These are phyloP conservation scores for Drosophila eohydei DNA, from an alignment of 2,888 invertebrate genomes.

Conservation along the genomic window DNA sequence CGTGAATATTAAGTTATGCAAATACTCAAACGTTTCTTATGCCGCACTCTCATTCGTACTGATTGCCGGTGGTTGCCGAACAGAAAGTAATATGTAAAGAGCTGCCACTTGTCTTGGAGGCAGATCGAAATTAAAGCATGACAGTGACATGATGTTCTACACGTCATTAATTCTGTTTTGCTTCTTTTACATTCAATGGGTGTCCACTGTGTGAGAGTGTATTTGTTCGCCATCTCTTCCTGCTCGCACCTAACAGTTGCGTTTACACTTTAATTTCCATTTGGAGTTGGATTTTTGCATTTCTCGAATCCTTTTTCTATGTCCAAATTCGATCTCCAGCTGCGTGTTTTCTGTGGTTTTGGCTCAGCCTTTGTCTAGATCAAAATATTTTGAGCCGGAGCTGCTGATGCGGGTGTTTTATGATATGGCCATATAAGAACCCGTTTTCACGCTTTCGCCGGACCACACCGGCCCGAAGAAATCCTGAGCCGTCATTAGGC, in stretches of 20 bases:
- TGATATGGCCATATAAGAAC: conserved; percentile 71
- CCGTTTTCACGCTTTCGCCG: conserved; percentile 65
- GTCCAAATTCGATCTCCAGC: conserved; percentile 36
- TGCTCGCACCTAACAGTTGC: background rate
- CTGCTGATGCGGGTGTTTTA: conserved; percentile 70
- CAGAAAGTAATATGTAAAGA: no score
- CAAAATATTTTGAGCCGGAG: conserved; percentile 81
- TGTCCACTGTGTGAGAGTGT: conserved; percentile 34
- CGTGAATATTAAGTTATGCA: conserved; percentile 27
- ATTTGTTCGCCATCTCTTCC: conserved; percentile 20
- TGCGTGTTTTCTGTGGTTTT: conserved; percentile 47
- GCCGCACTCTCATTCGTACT: conserved; percentile 30
- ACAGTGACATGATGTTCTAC: conserved; percentile 54
- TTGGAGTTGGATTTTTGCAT: conserved; percentile 25
- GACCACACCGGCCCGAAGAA: conserved; percentile 8
- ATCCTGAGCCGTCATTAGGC: conserved; percentile 38
- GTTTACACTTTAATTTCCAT: conserved; percentile 7
- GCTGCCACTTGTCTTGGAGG: conserved; percentile 25
- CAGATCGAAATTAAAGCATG: conserved; percentile 71
- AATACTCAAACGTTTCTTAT: background rate
- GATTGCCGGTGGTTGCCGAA: conserved; percentile 21
- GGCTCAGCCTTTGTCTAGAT: conserved; percentile 57
- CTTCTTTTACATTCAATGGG: conserved; percentile 59
- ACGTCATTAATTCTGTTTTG: conserved; percentile 65
- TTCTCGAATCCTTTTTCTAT: conserved; percentile 46